phyloP scores from a whole-genome alignment of 2,113 vertebrate species.

The Microcebus jonahi region DNA sequence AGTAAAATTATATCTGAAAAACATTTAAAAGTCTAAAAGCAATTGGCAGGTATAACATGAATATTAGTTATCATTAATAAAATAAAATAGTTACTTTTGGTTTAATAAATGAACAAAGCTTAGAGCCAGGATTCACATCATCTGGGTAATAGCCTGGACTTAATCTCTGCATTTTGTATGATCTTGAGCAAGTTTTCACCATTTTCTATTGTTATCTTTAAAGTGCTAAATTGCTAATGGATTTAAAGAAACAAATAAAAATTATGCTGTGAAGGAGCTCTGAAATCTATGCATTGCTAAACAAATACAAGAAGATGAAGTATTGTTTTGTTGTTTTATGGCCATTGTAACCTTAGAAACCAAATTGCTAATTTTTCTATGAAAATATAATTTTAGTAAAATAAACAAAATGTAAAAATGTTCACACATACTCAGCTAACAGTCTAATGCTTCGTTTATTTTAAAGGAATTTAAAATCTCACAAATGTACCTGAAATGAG shows the following conservation, averaged over 20 bases:
- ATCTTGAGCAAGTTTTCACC: neutral
- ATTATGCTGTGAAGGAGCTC: neutral
- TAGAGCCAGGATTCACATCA: neutral
- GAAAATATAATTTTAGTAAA: neutral
- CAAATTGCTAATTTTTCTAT: neutral
- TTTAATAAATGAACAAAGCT: neutral
- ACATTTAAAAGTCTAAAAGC: neutral
- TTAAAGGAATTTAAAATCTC: neutral
- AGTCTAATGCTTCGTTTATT: neutral
- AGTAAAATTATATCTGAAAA: neutral
- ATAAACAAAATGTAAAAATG: neutral
- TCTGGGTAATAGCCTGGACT: neutral
- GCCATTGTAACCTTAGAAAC: neutral
- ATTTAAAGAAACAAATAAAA: neutral
- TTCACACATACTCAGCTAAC: neutral
- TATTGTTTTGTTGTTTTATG: neutral
- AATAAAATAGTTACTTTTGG: neutral
- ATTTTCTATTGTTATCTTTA: neutral
- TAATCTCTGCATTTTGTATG: neutral
- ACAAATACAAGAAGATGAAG: neutral
- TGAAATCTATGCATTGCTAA: neutral
- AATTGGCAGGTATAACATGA: neutral
- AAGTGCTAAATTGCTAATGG: neutral
- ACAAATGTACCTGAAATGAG: neutral
- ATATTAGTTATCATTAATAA: constrained; percentile 7